Base-by-base conservation (phyloP, 2,888 invertebrate species). In the Habroteleia sp. region DNA sequence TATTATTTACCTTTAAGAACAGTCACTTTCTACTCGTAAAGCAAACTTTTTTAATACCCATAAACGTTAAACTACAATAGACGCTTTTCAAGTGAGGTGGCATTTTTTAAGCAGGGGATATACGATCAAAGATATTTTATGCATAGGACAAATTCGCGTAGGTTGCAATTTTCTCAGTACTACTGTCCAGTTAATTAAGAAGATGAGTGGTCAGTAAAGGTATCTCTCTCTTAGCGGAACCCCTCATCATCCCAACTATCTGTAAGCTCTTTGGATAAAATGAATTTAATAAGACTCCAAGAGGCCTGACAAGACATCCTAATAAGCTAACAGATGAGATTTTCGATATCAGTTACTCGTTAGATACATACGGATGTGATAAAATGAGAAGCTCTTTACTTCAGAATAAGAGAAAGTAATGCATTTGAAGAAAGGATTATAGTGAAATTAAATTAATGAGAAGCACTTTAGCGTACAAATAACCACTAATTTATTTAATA, bases 261-360 rank as follows among this genome's bases (percentile, higher is more conserved):
- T 52, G 58, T 58, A 56, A 62, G 52, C 56, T 72, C 48, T 48
- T 48, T 42, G 48, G 42, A 72, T 41, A 35, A 50, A 65, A 72
- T 79, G 77, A 81, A 83, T 84, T 84, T 83, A 84, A 84, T 81
- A 83, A 84, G 81, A 81, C 80, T 31, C 33, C 23, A 13, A 50
- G 23, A 80, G 81, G 81, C 83, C 79, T 82, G 79, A 77, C 79
- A 75, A 72, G 76, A 80, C 78, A 78, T 79, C 77, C 79, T 81
- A 81, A 83, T 81, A 80, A 80, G 77, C 73, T 72, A 60, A 41
- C 48, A 17, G 63, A 63, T 63, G 60, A 46, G 66, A 73, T 66
- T 66, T 52, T 46, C 31, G 44, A 58, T 66, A 66, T 73, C 46
- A 35, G 44, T 35, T 73, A 37, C 35, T 39, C 27, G 46, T 44